Evolutionary conservation across 2,888 invertebrate genomes (phyloP), one percentile per base, ranked within the genome.

Genomic region (Oligia strigilis): DNA sequence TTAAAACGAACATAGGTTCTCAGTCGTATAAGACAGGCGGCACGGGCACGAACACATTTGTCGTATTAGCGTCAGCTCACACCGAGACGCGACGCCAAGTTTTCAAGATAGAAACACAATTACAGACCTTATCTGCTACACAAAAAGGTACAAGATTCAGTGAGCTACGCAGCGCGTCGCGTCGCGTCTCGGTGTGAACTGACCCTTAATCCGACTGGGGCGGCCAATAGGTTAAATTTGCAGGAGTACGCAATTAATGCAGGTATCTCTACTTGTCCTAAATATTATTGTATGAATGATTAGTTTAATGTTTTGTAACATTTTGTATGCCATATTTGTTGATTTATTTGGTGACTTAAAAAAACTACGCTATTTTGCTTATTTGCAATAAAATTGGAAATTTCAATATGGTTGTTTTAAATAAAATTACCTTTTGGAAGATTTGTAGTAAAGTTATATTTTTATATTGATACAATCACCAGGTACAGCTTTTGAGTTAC

Each of bases 381-480:
- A 92, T 95, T 96, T 96, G 96, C 96, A 96, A 96, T 96, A 95
- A 94, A 94, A 92, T 90, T 89, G 82, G 75, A 85, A 81, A 82
- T 88, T 87, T 82, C 78, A 80, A 86, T 82, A 77, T 69, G 52
- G 76, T 77, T 80, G 84, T 81, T 84, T 85, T 87, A 92, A 94
- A 92, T 91, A 91, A 95, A 96, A 96, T 91, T 87, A 92, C 93
- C 85, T 88, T 90, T 93, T 95, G 94, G 94, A 96, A 96, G 96
- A 96, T 97, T 97, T 96, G 96, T 96, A 96, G 97, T 96, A 97
- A 97, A 97, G 96, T 95, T 96, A 96, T 96, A 97, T 97, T 97
- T 95, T 93, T 94, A 95, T 96, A 95, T 96, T 92, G 95, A 95
- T 96, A 96, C 96, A 95, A 96, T 96, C 95, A 96, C 95, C 97